phyloP scores from a whole-genome alignment of 1,140 invertebrate genomes.

The Tetraneura akinire region DNA sequence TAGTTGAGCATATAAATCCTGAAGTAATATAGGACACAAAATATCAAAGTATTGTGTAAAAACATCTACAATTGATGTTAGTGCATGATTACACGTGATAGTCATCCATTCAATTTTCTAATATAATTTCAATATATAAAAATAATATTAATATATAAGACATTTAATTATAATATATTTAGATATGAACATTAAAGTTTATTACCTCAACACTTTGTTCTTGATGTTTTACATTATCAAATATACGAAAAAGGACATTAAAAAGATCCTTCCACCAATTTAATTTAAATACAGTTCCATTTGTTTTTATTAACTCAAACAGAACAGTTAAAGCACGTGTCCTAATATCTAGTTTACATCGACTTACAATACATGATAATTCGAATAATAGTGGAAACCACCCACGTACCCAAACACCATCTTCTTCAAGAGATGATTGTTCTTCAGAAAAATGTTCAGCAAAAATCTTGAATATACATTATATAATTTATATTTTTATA shows the following conservation, averaged over 20 bases:
- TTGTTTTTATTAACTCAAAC: slow-evolving; percentile 98
- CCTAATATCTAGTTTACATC: slow-evolving; percentile 86
- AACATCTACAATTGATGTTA: slow-evolving; percentile 98
- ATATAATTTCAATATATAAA: slow-evolving; percentile 18
- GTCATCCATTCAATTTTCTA: slow-evolving; percentile 99
- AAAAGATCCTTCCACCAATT: slow-evolving; percentile 99
- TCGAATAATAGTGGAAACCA: slow-evolving; percentile 99
- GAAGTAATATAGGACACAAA: slow-evolving; percentile 82
- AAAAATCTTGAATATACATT: slow-evolving; percentile 65
- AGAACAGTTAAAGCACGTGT: slow-evolving; percentile 88
- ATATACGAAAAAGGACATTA: slow-evolving; percentile 96
- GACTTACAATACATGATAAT: slow-evolving; percentile 93
- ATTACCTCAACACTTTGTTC: slow-evolving; percentile 88
- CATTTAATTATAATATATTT: too few species aligned
- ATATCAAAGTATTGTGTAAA: slow-evolving; percentile 97
- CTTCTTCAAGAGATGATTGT: slow-evolving; percentile 76
- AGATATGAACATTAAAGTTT: background rate
- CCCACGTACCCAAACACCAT: slow-evolving; percentile 94
- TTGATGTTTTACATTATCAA: slow-evolving; percentile 98
- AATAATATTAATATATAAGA: too few species aligned
- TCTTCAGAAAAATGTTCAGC: slow-evolving; percentile 77
- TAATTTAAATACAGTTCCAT: slow-evolving; percentile 88
- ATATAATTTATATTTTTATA: slow-evolving; percentile 36
- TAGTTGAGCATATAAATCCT: slow-evolving; percentile 89
- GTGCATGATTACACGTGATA: slow-evolving; percentile 98